Conservation (phyloP, 1,140 invertebrate species). For the Micrasema minimum region DNA sequence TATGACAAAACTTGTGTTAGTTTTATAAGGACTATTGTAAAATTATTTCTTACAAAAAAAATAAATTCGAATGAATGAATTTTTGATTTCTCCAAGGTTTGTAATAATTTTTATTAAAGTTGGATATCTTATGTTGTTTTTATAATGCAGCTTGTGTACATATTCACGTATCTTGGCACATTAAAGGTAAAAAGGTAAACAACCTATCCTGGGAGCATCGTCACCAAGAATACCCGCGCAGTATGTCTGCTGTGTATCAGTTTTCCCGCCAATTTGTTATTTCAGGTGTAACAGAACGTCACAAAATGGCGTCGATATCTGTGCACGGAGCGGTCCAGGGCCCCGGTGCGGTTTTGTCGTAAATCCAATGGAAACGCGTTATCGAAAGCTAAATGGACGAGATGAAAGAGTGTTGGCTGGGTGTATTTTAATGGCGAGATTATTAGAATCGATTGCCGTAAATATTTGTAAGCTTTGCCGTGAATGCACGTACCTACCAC, state of each 20-base stretch:
- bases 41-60: too few relatives aligned
- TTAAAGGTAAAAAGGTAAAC: too few relatives aligned
- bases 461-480: conserved; percentile 4
- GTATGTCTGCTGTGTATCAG: conserved; percentile 11
- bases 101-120: too few relatives aligned
- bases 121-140: too few relatives aligned
- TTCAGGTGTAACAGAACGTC: conserved; percentile 49
- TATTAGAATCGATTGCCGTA: conserved; percentile 3
- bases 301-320: conserved; percentile 29
- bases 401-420: conserved; percentile 16
- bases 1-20: too few relatives aligned
- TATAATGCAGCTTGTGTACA: too few relatives aligned
- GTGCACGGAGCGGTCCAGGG: conserved; percentile 6
- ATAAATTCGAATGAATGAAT: too few relatives aligned
- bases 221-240: conserved; percentile 21
- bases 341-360: conserved; percentile 32
- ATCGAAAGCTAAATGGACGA: conserved; percentile 27
- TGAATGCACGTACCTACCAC: too few relatives aligned
- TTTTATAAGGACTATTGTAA: too few relatives aligned
- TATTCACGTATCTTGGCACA: too few relatives aligned
- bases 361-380: conserved; percentile 28
- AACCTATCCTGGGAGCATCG: not conserved
- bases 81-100: too few relatives aligned
- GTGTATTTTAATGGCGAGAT: not conserved
- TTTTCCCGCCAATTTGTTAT: conserved; percentile 49